A percentile compares a stretch with the other conserved stretches of the same genome.
Evolutionary conservation across 2,797 vertebrate species (phyloP).

Genomic region (Mycteria americana): DNA sequence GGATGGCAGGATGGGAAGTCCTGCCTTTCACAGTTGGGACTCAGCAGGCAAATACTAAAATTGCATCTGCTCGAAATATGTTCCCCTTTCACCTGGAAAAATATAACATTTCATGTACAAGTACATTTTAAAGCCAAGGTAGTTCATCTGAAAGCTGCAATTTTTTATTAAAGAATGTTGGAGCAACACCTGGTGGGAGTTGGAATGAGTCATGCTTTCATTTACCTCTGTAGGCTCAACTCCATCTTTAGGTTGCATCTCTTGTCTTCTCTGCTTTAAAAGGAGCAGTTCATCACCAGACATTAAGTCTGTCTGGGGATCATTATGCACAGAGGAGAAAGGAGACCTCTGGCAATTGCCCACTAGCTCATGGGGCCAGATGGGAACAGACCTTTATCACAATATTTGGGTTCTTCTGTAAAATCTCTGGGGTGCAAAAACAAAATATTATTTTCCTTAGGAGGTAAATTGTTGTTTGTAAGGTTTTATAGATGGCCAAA

Average conservation of each 20-base stretch:
- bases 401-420: neutral
- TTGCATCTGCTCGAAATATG: neutral
- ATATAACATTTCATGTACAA: neutral
- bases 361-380: neutral
- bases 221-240: neutral
- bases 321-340: neutral
- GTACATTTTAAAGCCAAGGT: neutral
- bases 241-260: neutral
- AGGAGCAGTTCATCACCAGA: neutral
- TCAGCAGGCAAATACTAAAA: neutral
- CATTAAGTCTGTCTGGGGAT: neutral
- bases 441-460: neutral
- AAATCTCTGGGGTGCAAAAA: neutral
- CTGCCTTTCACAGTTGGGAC: neutral
- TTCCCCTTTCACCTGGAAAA: neutral
- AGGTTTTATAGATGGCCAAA: neutral
- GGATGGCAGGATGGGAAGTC: neutral
- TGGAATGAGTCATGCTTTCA: neutral
- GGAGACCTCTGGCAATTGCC: neutral
- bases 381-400: neutral
- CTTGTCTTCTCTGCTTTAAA: neutral
- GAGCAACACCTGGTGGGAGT: neutral
- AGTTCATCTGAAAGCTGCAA: neutral
- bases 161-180: neutral
- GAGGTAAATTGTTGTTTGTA: neutral